phyloP scores from a whole-genome alignment of 1,140 invertebrate species.

The Gonatopus flavifemur region DNA sequence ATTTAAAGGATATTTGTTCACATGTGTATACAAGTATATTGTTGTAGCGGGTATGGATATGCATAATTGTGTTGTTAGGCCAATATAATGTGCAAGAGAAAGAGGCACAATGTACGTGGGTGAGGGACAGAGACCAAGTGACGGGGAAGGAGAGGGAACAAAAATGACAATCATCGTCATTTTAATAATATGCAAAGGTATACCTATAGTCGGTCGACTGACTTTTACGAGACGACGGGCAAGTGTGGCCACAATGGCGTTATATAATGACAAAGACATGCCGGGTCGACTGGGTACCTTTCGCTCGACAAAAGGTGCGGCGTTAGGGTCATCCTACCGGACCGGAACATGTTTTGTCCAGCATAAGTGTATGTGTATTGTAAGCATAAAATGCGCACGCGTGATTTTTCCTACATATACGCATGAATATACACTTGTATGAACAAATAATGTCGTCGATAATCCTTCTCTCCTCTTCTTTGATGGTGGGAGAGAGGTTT shows the following conservation, averaged over 20 bases:
- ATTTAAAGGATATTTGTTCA: too few relatives aligned
- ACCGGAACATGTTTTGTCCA: conserved; percentile 60
- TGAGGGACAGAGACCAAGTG: conserved; percentile 15
- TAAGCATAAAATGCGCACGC: too few relatives aligned
- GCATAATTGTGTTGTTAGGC: too few relatives aligned
- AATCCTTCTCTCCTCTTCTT: too few relatives aligned
- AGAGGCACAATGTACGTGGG: neutral
- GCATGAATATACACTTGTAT: too few relatives aligned
- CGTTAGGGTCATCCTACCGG: conserved; percentile 58
- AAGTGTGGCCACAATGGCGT: conserved; percentile 60
- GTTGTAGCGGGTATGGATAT: too few relatives aligned
- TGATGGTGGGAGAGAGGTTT: too few relatives aligned
- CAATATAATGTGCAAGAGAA: conserved; percentile 13
- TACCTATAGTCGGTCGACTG: conserved; percentile 52
- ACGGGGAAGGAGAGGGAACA: conserved; percentile 35
- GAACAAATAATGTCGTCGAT: too few relatives aligned
- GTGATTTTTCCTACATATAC: too few relatives aligned
- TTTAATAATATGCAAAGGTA: conserved; percentile 48
- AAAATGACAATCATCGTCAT: conserved; percentile 61
- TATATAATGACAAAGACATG: conserved; percentile 60
- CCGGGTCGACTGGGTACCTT: conserved; percentile 50
- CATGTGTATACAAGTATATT: too few relatives aligned
- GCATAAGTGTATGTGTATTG: too few relatives aligned
- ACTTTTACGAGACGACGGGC: conserved; percentile 49
- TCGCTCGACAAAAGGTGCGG: conserved; percentile 59